Base-by-base conservation (phyloP, 2,888 invertebrate genomes). In the Xylophagus ater region DNA sequence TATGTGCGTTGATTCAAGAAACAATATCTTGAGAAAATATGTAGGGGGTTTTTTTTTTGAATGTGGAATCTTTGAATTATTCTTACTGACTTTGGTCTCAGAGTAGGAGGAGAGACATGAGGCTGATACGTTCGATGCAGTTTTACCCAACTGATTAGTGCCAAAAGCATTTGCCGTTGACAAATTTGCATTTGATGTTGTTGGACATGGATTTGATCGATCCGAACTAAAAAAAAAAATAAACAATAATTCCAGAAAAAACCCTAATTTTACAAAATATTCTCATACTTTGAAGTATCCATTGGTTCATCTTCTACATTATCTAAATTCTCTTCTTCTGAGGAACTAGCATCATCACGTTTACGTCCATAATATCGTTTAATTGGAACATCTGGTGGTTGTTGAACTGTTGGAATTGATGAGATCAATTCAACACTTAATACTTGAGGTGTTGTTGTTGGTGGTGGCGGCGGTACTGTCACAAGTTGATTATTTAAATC, bases 51-150 rank as follows among this genome's bases (percentile, higher is more conserved):
- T 6, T 26, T 12, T 9, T 9, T 4, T 29, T 29, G 29, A 29
- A 29, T n/a, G n/a, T n/a, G n/a, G n/a, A 29, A 29, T 8, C 23
- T 39, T 34, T 42, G 48, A 50, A 49, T 56, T 60, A 81, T 89
- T 90, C 92, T 92, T 93, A 92, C 92, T 92, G 92, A 92, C 92
- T 92, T 92, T 92, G 89, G 80, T 78, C 77, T 82, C 78, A 75
- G 78, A 67, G 59, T 60, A 59, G 56, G 51, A 53, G 54, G 53
- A 53, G 48, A 52, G 50, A 50, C 51, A 50, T 54, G 51, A 49
- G 49, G 51, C 49, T 69, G 41, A 24, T 37, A 43, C 28, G 19
- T 43, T 17, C 31, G 39, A 29, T 24, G 39, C 23, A 34, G 34
- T 20, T 47, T 47, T 47, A 47, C 68, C 70, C 65, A 69, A 63